These are phyloP conservation scores for Leptodactylus fuscus DNA, from an alignment of 2,113 vertebrate genomes.

Conservation along the genomic window DNA sequence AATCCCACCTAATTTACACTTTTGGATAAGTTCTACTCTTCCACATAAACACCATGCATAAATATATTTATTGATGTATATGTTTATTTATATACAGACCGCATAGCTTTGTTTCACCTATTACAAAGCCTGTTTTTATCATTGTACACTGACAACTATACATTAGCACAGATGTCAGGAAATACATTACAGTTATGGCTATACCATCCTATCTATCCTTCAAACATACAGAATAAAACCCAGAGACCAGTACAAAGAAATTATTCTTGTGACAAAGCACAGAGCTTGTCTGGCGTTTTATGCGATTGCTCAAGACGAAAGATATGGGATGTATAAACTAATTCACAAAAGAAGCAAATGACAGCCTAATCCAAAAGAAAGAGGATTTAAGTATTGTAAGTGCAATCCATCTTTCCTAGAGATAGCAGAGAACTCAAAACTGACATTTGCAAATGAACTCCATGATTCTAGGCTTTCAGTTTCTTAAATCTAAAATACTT, in stretches of 20 bases:
- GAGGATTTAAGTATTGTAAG: constrained; percentile 50
- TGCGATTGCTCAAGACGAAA: constrained; percentile 32
- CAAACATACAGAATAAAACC: constrained; percentile 19
- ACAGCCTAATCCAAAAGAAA: constrained; percentile 47
- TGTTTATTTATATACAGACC: too few species aligned
- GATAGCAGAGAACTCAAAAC: constrained; percentile 9
- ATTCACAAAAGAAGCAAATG: constrained; percentile 50
- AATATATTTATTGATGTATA: not conserved
- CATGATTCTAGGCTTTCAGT: not conserved
- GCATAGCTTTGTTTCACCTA: not conserved
- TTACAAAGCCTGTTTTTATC: not conserved
- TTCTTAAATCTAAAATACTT: not conserved
- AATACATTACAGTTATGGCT: constrained; percentile 5
- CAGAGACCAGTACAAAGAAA: not conserved
- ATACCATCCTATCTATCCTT: not conserved
- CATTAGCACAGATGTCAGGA: constrained; percentile 3
- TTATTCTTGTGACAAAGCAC: constrained; percentile 35
- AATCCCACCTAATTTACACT: too few species aligned
- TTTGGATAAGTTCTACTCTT: not conserved
- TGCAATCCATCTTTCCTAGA: constrained; percentile 34
- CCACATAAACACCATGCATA: not conserved
- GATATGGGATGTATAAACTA: constrained; percentile 36
- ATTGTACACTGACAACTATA: not conserved
- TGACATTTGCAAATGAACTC: constrained; percentile 37
- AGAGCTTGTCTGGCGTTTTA: constrained; percentile 39